Evolutionary conservation across 2,888 invertebrate genomes (phyloP).

Genomic region (Platerodrilus igneus): DNA sequence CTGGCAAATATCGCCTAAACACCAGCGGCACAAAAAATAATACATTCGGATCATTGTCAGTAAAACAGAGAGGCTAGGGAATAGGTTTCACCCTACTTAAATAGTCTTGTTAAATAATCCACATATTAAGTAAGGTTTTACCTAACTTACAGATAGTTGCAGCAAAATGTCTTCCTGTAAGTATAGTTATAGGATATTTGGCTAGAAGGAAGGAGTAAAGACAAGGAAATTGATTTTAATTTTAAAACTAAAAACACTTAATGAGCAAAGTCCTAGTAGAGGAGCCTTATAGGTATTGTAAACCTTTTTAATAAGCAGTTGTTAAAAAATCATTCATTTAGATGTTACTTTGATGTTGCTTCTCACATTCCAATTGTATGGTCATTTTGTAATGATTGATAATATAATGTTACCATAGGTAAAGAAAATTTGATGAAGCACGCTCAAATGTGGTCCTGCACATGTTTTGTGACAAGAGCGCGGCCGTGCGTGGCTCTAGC

Average conservation of each 20-base stretch:
- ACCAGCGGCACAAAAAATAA: conserved; percentile 61
- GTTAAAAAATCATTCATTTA: no score
- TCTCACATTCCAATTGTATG: no score
- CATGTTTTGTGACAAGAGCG: conserved; percentile 35
- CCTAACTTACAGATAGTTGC: conserved; percentile 14
- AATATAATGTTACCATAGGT: conserved; percentile 4
- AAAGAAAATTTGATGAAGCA: conserved; percentile 11
- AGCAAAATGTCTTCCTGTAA: conserved; percentile 26
- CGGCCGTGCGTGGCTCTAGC: conserved; percentile 48
- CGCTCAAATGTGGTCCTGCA: conserved; percentile 39
- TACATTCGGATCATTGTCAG: conserved; percentile 43
- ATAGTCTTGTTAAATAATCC: not conserved
- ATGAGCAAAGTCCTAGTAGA: conserved; percentile 41
- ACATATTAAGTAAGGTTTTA: conserved; percentile 12
- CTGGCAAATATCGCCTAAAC: conserved; percentile 99
- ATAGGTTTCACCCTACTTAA: conserved; percentile 19
- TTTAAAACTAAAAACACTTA: conserved; percentile 23
- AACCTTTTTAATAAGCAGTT: conserved; percentile 12
- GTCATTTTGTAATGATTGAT: conserved; percentile 8
- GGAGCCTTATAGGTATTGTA: conserved; percentile 46
- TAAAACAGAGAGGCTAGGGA: conserved; percentile 30
- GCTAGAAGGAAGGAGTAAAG: conserved; percentile 14
- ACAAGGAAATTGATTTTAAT: conserved; percentile 14
- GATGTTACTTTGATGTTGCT: no score
- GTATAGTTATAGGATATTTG: conserved; percentile 21